These are phyloP conservation scores for Sceliomorpha sp. DNA, from an alignment of 2,888 invertebrate genomes.

Conservation along the genomic window DNA sequence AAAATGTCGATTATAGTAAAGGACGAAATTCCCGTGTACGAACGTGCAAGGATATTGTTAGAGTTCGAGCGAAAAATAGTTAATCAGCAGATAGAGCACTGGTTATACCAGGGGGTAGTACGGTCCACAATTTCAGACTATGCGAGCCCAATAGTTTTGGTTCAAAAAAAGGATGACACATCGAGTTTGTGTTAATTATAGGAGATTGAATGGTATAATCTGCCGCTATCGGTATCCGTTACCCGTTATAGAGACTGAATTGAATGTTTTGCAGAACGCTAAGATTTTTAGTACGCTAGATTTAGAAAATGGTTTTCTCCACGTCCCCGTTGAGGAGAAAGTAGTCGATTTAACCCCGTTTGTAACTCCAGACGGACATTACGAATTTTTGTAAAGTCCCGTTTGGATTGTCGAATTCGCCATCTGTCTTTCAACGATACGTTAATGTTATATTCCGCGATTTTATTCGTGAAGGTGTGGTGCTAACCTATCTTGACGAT, in stretches of 20 bases:
- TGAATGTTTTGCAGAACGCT: constrained; percentile 41
- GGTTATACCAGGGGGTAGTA: constrained; percentile 45
- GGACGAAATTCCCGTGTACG: constrained; percentile 48
- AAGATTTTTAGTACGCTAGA: constrained; percentile 41
- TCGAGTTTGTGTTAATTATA: constrained; percentile 47
- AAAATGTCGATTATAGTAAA: constrained; percentile 45
- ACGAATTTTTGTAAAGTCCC: constrained; percentile 41
- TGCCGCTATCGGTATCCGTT: constrained; percentile 49
- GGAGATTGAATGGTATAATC: constrained; percentile 33
- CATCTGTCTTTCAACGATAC: constrained; percentile 42
- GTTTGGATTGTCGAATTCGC: too few species aligned
- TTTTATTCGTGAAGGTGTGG: constrained; percentile 19
- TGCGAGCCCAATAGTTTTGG: constrained; percentile 47
- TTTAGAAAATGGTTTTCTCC: too few species aligned
- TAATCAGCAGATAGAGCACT: constrained; percentile 41
- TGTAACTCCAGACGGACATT: constrained; percentile 30
- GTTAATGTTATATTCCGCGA: constrained; percentile 38
- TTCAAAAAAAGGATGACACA: constrained; percentile 35
- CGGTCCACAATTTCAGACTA: constrained; percentile 43
- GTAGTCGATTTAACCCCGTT: constrained; percentile 52
- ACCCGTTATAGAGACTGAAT: constrained; percentile 48
- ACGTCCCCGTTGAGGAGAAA: constrained; percentile 39
- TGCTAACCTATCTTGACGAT: constrained; percentile 42
- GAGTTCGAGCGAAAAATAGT: constrained; percentile 38
- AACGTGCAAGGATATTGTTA: constrained; percentile 35